Base-by-base conservation (phyloP, 2,113 vertebrate genomes). In the Stegastes partitus region DNA sequence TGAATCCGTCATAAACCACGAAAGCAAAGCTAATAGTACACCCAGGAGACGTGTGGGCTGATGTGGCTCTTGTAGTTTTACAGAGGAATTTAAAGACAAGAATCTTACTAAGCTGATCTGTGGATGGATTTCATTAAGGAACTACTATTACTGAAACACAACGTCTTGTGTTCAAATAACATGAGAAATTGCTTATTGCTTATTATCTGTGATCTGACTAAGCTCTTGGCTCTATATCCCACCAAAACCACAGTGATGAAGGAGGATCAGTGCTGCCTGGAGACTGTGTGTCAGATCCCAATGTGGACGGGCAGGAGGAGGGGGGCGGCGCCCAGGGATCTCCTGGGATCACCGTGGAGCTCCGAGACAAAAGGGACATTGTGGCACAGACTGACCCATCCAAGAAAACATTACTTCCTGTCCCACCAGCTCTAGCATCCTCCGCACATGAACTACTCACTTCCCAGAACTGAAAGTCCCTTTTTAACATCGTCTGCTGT, bases 311-410 rank as follows among this genome's bases (percentile, higher is more conserved):
- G 80, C 21, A 25, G 67, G 53, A 63, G 49, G 71, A 12, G 9
- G 26, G 19, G 22, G 69, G 74, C 10, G 78, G 82, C 62, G 51
- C 74, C 39, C 37, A 37, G 22, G 68, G 74, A 84, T 87, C 86
- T 75, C 86, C 79, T 73, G 87, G 83, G 86, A 89, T 86, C 72
- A 72, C 81, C 14, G 10, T 68, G 14, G 45, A 85, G 58, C 82
- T 85, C 79, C 19, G 5, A 86, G 67, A 92, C 89, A 93, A 93
- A 92, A 84, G 70, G 67, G 78, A 88, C 82, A 90, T 88, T 93
- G 92, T 90, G 83, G 84, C 85, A 82, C 79, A 56, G 76, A 68
- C 86, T 83, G 80, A 87, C 69, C 78, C 77, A 73, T 86, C 83
- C 77, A 82, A 83, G 85, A 88, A 85, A 77, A 85, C 69, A 70